Percentiles rank a stretch among this genome's conserved stretches.
Evolutionary conservation across 2,797 vertebrate species (phyloP).

Genomic region (Anabas testudineus): DNA sequence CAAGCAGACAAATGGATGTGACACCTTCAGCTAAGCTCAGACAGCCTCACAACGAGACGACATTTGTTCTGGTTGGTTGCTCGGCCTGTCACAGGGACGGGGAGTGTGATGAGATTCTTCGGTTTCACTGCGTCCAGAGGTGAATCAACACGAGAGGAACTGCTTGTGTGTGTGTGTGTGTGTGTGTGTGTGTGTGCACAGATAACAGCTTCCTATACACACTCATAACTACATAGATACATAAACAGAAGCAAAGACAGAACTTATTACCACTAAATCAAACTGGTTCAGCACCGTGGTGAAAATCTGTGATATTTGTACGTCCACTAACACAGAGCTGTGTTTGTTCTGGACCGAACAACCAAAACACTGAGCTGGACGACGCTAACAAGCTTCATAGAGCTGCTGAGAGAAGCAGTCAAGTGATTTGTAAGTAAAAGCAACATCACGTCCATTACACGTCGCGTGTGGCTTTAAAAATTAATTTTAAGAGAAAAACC

Average conservation of each 20-base stretch:
- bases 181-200: background rate
- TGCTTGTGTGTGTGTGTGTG: background rate
- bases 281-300: too few relatives aligned
- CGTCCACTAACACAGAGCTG: too few relatives aligned
- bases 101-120: constrained; percentile 22
- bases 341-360: background rate
- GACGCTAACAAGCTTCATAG: too few relatives aligned
- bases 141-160: constrained; percentile 5
- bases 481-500: background rate
- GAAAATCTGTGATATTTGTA: background rate
- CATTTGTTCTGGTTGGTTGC: constrained; percentile 46
- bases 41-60: constrained; percentile 29
- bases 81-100: constrained; percentile 30
- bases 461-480: background rate
- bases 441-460: background rate
- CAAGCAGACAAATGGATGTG: constrained; percentile 45
- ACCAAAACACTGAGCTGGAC: background rate
- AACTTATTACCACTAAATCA: background rate
- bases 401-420: background rate
- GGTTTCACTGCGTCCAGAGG: constrained; percentile 3
- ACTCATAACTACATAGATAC: background rate
- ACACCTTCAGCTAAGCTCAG: constrained; percentile 33
- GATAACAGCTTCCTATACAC: constrained; percentile 18
- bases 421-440: too few relatives aligned
- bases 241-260: background rate